Conservation (phyloP, 2,797 vertebrate genomes). For the Zenarchopterus dispar region DNA sequence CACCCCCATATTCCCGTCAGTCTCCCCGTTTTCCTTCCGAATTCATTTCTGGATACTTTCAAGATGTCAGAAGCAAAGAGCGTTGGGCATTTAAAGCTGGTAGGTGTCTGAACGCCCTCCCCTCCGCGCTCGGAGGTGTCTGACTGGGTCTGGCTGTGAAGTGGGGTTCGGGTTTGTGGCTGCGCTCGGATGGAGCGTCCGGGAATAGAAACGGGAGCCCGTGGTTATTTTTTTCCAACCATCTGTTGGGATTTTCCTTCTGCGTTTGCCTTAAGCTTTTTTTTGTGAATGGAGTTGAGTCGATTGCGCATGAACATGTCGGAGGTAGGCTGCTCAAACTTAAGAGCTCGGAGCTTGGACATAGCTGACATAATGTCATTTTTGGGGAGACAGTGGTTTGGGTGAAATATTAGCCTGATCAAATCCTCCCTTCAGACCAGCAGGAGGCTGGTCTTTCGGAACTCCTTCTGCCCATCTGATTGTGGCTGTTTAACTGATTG, state of each 20-base stretch:
- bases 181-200: conserved; percentile 33
- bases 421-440: neutral
- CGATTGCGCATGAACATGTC: conserved; percentile 36
- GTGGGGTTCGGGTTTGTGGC: conserved; percentile 38
- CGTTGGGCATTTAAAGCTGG: conserved; percentile 82
- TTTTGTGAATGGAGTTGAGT: conserved; percentile 33
- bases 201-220: conserved; percentile 29
- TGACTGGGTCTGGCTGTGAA: conserved; percentile 27
- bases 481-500: neutral
- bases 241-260: conserved; percentile 30
- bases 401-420: too few species aligned
- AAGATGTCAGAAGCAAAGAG: conserved; percentile 84
- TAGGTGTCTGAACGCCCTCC: conserved; percentile 76
- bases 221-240: conserved; percentile 25
- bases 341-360: conserved; percentile 3
- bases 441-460: too few species aligned
- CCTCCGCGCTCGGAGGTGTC: conserved; percentile 40
- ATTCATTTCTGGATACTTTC: conserved; percentile 68
- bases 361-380: neutral
- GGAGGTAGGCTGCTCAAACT: conserved; percentile 52
- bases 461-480: too few species aligned
- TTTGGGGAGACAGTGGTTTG: too few species aligned
- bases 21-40: conserved; percentile 16
- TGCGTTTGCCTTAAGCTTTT: conserved; percentile 8
- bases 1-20: conserved; percentile 18